Evolutionary conservation across 2,888 invertebrate species (phyloP), one percentile per base, ranked within the genome.

Genomic region (Empis stercorea): DNA sequence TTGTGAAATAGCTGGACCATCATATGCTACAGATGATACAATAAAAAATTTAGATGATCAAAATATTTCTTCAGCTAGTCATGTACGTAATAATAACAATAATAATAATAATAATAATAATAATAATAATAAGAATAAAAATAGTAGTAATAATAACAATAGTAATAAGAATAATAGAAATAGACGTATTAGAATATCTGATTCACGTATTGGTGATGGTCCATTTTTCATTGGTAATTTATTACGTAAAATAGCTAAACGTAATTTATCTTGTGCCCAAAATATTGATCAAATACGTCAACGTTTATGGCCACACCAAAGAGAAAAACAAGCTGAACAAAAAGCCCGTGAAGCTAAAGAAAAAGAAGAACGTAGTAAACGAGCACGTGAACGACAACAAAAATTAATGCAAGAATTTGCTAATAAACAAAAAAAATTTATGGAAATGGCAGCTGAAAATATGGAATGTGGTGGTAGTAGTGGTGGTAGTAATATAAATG

Each of bases 391-490:
- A 59, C 76, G 95, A 2, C 94, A 95, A 62, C 82, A 87, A 60
- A 87, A 88, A 63, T 70, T 96, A 55, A 91, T 96, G 87, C 87
- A 84, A 30, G 91, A 95, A 63, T 93, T 95, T 72, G 91, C 89
- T 10, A 81, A 81, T 32, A 83, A 86, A 56, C 95, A 94, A 66
- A 86, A 87, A 57, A 84, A 87, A 64, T 95, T 95, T 68, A 83
- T 93, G 83, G 84, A 88, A 67, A 78, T 80, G 51, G 79, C 81
- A 2, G 80, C 79, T 70, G 79, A 78, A 60, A 76, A 75, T 46
- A 65, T 70, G 67, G 69, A 68, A 44, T 63, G 67, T 56, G 66
- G 67, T 1, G 62, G 23, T 27, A 27, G 23, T 27, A 5, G 20
- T 20, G 23, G 23, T 27, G 23, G 23, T 27, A 7, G 23, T 27